Evolutionary conservation across 2,888 invertebrate species (phyloP).

Genomic region (Herminia tarsipennalis): DNA sequence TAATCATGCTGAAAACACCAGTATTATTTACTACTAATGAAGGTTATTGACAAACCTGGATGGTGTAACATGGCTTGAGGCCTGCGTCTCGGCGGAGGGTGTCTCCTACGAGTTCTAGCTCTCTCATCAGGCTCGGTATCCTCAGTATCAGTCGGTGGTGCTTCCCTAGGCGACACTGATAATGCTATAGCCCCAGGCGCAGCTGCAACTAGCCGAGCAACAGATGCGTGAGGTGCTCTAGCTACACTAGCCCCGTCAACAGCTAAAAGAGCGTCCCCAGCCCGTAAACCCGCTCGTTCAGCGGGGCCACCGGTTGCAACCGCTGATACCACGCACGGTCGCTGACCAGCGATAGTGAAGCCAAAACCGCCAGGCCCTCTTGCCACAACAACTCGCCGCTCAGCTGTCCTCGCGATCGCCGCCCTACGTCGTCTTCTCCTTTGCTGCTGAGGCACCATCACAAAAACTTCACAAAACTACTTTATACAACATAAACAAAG

Average conservation of each 20-base stretch:
- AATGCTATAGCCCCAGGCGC: slow-evolving; percentile 93
- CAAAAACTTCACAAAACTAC: slow-evolving; percentile 46
- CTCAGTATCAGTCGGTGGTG: slow-evolving; percentile 78
- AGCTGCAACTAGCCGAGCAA: slow-evolving; percentile 95
- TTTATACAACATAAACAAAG: slow-evolving; percentile 26
- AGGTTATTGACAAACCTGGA: slow-evolving; percentile 56
- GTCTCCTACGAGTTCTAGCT: slow-evolving; percentile 69
- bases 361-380: slow-evolving; percentile 97
- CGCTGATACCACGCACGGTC: slow-evolving; percentile 97
- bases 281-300: slow-evolving; percentile 94
- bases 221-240: slow-evolving; percentile 96
- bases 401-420: slow-evolving; percentile 81
- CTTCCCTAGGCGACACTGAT: slow-evolving; percentile 90
- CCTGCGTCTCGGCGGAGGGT: slow-evolving; percentile 75
- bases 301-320: slow-evolving; percentile 95
- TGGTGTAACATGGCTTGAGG: slow-evolving; percentile 73
- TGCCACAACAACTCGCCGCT: slow-evolving; percentile 93
- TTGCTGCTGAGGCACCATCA: slow-evolving; percentile 81
- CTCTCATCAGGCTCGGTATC: slow-evolving; percentile 80
- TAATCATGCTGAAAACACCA: no score
- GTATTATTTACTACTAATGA: neutral
- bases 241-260: slow-evolving; percentile 97
- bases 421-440: slow-evolving; percentile 75
- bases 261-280: slow-evolving; percentile 96
- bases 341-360: slow-evolving; percentile 98